Evolutionary conservation across 2,113 vertebrate genomes (phyloP).

Genomic region (Melanostigma gelatinosum): DNA sequence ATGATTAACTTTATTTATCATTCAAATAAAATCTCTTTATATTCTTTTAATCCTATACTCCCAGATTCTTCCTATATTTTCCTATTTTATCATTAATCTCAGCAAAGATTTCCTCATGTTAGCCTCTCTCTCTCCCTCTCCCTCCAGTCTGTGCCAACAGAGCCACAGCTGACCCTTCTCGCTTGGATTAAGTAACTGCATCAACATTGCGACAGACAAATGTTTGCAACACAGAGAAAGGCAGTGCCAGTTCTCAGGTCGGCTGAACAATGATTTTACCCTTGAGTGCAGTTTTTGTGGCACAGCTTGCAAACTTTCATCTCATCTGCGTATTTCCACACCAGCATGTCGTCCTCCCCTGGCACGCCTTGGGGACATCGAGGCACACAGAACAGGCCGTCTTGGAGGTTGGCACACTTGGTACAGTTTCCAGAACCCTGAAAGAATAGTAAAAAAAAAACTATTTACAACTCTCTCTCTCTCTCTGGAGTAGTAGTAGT

Average conservation of each 20-base stretch:
- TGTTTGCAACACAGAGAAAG: conserved; percentile 30
- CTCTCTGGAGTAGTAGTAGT: conserved; percentile 22
- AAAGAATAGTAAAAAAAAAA: conserved; percentile 35
- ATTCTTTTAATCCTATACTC: background rate
- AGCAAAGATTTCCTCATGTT: background rate
- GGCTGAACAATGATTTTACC: conserved; percentile 81
- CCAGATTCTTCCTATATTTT: background rate
- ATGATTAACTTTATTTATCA: no score
- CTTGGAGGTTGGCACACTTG: conserved; percentile 89
- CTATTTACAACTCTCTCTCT: conserved; percentile 34
- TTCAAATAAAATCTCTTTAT: background rate
- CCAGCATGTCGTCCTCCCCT: conserved; percentile 87
- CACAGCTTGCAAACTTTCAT: conserved; percentile 89
- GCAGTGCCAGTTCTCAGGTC: conserved; percentile 9
- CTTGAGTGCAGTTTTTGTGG: conserved; percentile 92
- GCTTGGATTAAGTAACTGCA: conserved; percentile 12
- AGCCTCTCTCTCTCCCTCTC: no score
- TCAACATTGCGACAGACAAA: conserved; percentile 33
- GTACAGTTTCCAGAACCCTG: conserved; percentile 90
- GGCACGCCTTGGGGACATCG: conserved; percentile 89
- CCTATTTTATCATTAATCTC: conserved; percentile 7
- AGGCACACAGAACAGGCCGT: conserved; percentile 91
- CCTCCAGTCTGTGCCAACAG: background rate
- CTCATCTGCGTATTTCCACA: conserved; percentile 92
- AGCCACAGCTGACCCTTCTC: conserved; percentile 20